Base-by-base conservation (phyloP, 2,797 vertebrate genomes). In the Nyctibius grandis region DNA sequence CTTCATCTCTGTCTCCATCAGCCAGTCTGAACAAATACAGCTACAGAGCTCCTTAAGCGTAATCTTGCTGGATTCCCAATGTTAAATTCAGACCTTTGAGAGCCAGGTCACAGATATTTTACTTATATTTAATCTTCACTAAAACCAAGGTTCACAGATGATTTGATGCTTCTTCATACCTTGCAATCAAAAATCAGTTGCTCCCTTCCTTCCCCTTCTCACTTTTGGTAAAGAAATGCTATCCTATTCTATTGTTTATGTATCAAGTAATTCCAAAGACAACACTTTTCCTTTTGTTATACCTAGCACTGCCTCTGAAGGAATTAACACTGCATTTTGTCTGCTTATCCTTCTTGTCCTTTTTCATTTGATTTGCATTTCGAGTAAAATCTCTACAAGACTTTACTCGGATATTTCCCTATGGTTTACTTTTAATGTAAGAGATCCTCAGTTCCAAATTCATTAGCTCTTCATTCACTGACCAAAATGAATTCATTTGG, bases 401-500 rank as follows among this genome's bases (percentile, higher is more conserved):
- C 4, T 72, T 89, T 82, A 56, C 20, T 78, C 92, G 38, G 26
- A 21, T 80, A 89, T 95, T 96, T 92, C 85, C 85, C 80, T 69
- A 2, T 65, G 63, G 85, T 79, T 70, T 87, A 53, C 44, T 82
- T 74, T 63, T 77, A 85, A 33, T 74, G 38, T 81, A 91, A 96
- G 59, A 61, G 14, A 73, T 95, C 28, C 38, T 90, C 45, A 95
- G 45, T 60, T 85, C 9, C 38, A 89, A 90, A 94, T 85, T 74
- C 45, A 94, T 93, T 95, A 93, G 44, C 23, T 93, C 64, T 95
- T 93, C 56, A 79, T 91, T 96, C 85, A 84, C 42, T 60, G 42
- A 76, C 63, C 1, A 2, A 88, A 95, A 92, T 96, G 20, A 91
- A 95, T 93, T 94, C 38, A 93, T 93, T 95, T 95, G 51, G 51